Conservation (phyloP, 1,140 invertebrate genomes). For the Agrilus planipennis region DNA sequence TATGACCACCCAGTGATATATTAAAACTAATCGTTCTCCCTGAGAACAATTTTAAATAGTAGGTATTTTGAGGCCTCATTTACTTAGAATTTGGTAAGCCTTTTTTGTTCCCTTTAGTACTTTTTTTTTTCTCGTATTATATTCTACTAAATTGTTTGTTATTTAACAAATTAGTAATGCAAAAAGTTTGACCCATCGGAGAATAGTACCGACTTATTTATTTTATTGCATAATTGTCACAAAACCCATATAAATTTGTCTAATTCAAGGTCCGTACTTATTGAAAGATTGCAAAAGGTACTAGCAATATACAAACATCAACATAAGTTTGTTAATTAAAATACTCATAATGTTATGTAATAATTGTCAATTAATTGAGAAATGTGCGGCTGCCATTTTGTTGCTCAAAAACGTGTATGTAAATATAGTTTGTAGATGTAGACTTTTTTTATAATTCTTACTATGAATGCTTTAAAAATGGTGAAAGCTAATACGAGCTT, state of each 20-base stretch:
- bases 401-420: not conserved
- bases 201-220: no score
- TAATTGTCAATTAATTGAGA: not conserved
- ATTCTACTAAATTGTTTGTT: not conserved
- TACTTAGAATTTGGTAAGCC: not conserved
- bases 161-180: no score
- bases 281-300: no score
- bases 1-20: no score
- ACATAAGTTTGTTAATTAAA: not conserved
- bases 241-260: no score
- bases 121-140: not conserved
- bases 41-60: not conserved
- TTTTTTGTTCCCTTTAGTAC: not conserved
- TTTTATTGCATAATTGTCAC: no score
- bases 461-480: not conserved
- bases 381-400: not conserved
- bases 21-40: not conserved
- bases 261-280: no score
- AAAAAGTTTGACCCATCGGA: no score
- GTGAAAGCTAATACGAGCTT: no score
- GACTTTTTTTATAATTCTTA: no score
- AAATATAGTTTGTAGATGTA: no score
- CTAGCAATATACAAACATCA: no score
- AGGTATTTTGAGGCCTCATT: not conserved
- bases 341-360: not conserved